phyloP scores from a whole-genome alignment of 2,888 invertebrate species.

The Litoditis marina region DNA sequence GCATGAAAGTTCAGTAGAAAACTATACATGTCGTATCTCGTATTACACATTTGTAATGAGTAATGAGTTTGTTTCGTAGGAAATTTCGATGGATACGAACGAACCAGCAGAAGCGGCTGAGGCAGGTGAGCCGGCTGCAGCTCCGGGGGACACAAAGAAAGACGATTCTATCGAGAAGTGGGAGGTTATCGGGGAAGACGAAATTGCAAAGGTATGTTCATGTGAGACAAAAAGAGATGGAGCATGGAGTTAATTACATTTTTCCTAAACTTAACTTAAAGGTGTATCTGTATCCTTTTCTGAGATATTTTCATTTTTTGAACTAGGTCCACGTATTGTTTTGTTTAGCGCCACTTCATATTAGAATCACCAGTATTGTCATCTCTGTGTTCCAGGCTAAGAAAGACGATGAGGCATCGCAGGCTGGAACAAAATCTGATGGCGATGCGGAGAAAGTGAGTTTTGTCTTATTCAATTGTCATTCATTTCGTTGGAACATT shows the following conservation, averaged over 20 bases:
- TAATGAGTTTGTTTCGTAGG: too few species aligned
- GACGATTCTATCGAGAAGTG: slow-evolving; percentile 18
- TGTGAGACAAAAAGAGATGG: background rate
- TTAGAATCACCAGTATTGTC: too few species aligned
- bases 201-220: slow-evolving; percentile 18
- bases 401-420: slow-evolving; percentile 7
- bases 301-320: background rate
- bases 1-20: too few species aligned
- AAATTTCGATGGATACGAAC: slow-evolving; percentile 2
- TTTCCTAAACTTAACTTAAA: too few species aligned
- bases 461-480: too few species aligned
- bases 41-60: too few species aligned
- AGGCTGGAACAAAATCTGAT: slow-evolving; percentile 1
- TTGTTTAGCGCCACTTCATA: too few species aligned
- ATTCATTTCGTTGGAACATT: too few species aligned
- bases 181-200: slow-evolving; percentile 23
- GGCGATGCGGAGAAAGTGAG: too few species aligned
- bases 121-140: background rate
- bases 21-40: too few species aligned
- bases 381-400: slow-evolving; percentile 6
- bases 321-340: background rate
- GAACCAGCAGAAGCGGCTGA: slow-evolving; percentile 2
- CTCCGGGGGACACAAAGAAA: slow-evolving; percentile 1
- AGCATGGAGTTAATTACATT: too few species aligned
- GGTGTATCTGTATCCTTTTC: too few species aligned